Conservation (phyloP, 2,113 vertebrate genomes). For the Suncus etruscus region DNA sequence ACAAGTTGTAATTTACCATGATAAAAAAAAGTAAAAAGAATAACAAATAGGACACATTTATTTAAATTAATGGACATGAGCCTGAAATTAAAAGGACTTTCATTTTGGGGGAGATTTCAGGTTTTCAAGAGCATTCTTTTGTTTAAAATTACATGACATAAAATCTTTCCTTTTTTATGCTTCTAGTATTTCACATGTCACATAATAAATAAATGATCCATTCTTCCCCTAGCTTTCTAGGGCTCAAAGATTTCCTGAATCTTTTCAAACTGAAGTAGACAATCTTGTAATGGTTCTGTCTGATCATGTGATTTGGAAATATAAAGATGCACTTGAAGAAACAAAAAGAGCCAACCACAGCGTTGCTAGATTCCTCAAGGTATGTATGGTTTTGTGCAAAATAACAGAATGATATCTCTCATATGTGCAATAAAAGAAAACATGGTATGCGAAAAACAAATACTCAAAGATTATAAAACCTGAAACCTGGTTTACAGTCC, state of each 20-base stretch:
- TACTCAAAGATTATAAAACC: no score
- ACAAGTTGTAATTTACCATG: background rate
- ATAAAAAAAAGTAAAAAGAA: conserved; percentile 24
- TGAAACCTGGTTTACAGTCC: no score
- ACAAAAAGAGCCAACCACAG: conserved; percentile 95
- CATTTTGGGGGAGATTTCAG: conserved; percentile 47
- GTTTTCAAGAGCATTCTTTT: conserved; percentile 46
- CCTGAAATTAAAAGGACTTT: conserved; percentile 35
- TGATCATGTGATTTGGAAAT: conserved; percentile 96
- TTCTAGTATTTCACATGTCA: background rate
- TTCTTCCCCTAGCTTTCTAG: conserved; percentile 90
- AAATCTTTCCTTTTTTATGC: background rate
- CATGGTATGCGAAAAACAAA: no score
- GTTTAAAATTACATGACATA: conserved; percentile 25
- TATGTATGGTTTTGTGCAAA: conserved; percentile 85
- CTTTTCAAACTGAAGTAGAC: conserved; percentile 93
- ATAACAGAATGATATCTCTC: no score
- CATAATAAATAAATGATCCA: conserved; percentile 53
- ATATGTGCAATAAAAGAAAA: no score
- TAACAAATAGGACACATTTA: background rate
- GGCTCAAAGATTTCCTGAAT: conserved; percentile 93
- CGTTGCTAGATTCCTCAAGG: conserved; percentile 95
- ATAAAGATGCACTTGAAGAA: conserved; percentile 93
- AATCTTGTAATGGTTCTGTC: conserved; percentile 93
- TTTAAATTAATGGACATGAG: conserved; percentile 28